These are phyloP conservation scores for Poecilia velifera DNA, from an alignment of 2,797 vertebrate species.

Conservation along the genomic window DNA sequence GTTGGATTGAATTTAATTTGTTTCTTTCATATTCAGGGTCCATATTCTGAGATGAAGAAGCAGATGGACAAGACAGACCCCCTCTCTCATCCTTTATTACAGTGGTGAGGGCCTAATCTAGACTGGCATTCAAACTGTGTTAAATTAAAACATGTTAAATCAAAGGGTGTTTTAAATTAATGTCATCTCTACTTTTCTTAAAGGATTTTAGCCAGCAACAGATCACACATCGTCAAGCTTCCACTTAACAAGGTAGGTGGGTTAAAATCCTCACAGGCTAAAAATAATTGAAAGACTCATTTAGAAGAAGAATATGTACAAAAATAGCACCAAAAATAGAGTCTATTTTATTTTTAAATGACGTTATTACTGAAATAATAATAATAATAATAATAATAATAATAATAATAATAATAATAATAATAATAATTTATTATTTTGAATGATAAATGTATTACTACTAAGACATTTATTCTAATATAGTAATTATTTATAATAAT, in stretches of 20 bases:
- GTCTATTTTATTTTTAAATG: no score
- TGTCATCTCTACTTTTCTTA: constrained; percentile 51
- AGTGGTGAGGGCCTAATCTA: constrained; percentile 83
- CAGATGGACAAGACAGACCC: constrained; percentile 96
- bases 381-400: no score
- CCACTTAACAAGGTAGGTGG: constrained; percentile 88
- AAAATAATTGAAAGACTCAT: no score
- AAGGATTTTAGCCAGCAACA: constrained; percentile 97
- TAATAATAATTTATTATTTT: no score
- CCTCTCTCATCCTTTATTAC: constrained; percentile 91
- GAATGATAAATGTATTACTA: no score
- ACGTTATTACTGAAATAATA: no score
- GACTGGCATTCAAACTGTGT: neutral
- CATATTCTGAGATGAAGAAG: constrained; percentile 94
- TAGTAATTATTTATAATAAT: no score
- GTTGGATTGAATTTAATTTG: neutral
- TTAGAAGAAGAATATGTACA: no score
- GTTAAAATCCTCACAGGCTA: neutral
- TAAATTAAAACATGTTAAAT: neutral
- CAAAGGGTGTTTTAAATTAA: constrained; percentile 13
- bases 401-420: no score
- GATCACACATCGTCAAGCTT: constrained; percentile 97
- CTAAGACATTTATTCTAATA: no score
- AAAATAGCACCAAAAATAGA: no score
- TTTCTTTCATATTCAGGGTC: constrained; percentile 81